phyloP scores from a whole-genome alignment of 2,888 invertebrate genomes.

The Uloborus plumipes region DNA sequence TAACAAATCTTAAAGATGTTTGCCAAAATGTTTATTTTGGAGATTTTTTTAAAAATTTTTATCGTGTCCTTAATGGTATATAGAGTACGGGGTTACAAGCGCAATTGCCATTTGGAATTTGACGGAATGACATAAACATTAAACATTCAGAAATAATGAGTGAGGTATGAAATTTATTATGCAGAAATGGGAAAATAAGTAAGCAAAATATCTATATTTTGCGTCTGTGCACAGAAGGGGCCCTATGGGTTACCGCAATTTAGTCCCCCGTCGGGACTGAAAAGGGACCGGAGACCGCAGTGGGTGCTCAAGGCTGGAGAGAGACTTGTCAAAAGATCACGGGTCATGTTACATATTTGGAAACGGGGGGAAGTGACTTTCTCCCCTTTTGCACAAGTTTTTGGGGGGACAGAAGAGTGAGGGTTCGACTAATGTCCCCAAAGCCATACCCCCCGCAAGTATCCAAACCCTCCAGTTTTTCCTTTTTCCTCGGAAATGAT shows the following conservation, averaged over 20 bases:
- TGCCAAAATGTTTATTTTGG: no score
- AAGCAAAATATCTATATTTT: no score
- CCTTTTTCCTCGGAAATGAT: slow-evolving; percentile 42
- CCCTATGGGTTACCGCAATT: slow-evolving; percentile 34
- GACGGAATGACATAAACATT: no score
- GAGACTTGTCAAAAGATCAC: slow-evolving; percentile 47
- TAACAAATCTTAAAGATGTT: no score
- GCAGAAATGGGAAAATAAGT: no score
- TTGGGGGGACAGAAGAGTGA: slow-evolving; percentile 15
- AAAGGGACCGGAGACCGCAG: slow-evolving; percentile 20
- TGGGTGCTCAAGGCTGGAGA: slow-evolving; percentile 31
- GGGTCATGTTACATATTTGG: slow-evolving; percentile 59
- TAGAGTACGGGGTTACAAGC: no score
- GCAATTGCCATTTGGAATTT: no score
- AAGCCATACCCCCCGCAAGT: not conserved
- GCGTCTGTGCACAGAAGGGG: not conserved
- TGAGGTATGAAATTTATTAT: no score
- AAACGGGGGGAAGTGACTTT: slow-evolving; percentile 25
- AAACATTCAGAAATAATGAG: no score
- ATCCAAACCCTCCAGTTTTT: slow-evolving; percentile 3
- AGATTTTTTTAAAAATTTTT: no score
- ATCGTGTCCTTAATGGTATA: no score
- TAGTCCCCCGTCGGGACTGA: slow-evolving; percentile 16
- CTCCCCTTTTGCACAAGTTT: not conserved
- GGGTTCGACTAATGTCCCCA: slow-evolving; percentile 23